A percentile compares a stretch with the other conserved stretches of the same genome.
Conservation (phyloP, 2,797 vertebrate species). For the Ceyx erithaca region DNA sequence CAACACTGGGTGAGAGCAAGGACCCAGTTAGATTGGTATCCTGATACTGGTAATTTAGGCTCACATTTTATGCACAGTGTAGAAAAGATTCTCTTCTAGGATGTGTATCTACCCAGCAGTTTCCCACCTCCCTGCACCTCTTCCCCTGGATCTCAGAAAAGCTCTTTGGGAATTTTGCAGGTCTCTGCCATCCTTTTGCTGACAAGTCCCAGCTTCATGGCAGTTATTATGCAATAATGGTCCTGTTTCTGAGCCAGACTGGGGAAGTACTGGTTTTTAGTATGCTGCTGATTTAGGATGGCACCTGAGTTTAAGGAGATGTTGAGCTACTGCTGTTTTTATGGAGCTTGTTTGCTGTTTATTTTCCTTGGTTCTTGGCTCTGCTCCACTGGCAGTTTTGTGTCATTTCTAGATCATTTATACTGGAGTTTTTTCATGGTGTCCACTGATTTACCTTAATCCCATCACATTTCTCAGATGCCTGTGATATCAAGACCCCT, state of each 20-base stretch:
- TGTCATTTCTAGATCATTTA: neutral
- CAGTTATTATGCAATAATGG: neutral
- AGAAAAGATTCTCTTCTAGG: neutral
- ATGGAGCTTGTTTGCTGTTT: neutral
- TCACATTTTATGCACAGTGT: neutral
- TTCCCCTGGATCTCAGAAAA: neutral
- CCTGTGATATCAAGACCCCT: neutral
- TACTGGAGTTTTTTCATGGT: fast-evolving
- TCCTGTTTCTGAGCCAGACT: neutral
- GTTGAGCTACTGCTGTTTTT: neutral
- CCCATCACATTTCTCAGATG: neutral
- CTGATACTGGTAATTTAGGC: neutral
- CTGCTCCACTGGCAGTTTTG: neutral
- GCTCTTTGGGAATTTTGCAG: neutral
- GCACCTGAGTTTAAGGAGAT: neutral
- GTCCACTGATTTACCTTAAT: neutral
- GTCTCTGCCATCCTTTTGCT: neutral
- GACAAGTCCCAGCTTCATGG: neutral
- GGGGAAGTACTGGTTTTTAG: neutral
- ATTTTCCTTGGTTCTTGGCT: neutral
- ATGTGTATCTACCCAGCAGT: fast-evolving
- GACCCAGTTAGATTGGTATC: neutral
- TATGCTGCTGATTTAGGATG: neutral
- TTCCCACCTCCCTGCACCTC: neutral
- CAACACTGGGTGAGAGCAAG: neutral